Percentiles rank a stretch among this genome's conserved stretches.
These are phyloP conservation scores for Oscheius onirici DNA, from an alignment of 2,888 invertebrate species.

Conservation along the genomic window DNA sequence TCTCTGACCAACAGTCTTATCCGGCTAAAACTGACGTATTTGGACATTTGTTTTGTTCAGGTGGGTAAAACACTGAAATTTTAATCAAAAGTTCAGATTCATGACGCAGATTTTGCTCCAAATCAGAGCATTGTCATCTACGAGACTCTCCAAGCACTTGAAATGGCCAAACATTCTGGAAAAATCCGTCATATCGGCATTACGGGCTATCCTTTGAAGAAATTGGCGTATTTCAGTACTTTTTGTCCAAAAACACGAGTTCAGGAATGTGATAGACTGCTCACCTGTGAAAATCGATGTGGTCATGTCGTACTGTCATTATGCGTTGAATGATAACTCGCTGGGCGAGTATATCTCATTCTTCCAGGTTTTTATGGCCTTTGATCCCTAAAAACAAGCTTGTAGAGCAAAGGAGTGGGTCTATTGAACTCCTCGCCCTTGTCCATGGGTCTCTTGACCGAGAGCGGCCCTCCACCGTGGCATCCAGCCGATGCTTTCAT, in stretches of 20 bases:
- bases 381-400: background rate
- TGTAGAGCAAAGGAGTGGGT: conserved; percentile 78
- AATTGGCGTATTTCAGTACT: conserved; percentile 76
- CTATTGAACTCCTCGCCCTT: conserved; percentile 86
- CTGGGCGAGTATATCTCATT: conserved; percentile 81
- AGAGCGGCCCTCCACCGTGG: conserved; percentile 82
- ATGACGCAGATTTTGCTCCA: conserved; percentile 88
- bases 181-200: conserved; percentile 84
- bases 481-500: conserved; percentile 81
- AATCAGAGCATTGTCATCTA: conserved; percentile 81
- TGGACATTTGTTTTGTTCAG: conserved; percentile 84
- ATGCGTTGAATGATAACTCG: conserved; percentile 83
- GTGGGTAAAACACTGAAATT: conserved; percentile 74
- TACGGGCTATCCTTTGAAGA: conserved; percentile 83
- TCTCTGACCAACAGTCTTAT: conserved; percentile 83
- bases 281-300: conserved; percentile 78
- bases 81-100: conserved; percentile 79
- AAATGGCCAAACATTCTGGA: conserved; percentile 79
- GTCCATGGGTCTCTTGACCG: conserved; percentile 85
- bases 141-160: conserved; percentile 84
- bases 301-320: conserved; percentile 83
- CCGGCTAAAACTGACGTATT: conserved; percentile 82
- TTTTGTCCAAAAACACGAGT: background rate
- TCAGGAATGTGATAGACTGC: conserved; percentile 72
- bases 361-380: conserved; percentile 78